phyloP scores from a whole-genome alignment of 2,888 invertebrate species.

The Zeuzera pyrina region DNA sequence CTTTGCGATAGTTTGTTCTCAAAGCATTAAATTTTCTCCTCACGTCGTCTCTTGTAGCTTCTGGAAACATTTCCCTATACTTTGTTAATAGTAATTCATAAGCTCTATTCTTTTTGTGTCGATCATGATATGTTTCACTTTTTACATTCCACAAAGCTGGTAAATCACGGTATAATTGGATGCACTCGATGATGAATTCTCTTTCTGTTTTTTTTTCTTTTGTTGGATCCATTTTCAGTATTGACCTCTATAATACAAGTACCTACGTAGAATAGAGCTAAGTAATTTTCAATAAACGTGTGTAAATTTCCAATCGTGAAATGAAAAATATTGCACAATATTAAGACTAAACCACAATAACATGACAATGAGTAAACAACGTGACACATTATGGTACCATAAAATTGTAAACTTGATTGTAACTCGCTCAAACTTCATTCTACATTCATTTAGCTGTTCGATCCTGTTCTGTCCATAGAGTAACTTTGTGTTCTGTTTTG shows the following conservation, averaged over 20 bases:
- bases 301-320: conserved; percentile 7
- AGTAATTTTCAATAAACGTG: too few relatives aligned
- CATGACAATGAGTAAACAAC: neutral
- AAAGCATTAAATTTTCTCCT: conserved; percentile 21
- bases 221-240: conserved; percentile 4
- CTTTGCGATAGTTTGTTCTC: conserved; percentile 20
- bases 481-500: too few relatives aligned
- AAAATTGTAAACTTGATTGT: conserved; percentile 1
- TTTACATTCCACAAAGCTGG: conserved; percentile 18
- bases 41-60: conserved; percentile 19
- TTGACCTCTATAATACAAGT: conserved; percentile 3
- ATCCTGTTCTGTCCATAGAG: too few relatives aligned
- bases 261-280: too few relatives aligned
- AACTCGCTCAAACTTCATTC: conserved; percentile 3
- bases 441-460: too few relatives aligned
- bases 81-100: conserved; percentile 16
- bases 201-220: conserved; percentile 10
- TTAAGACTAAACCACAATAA: conserved; percentile 2
- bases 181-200: conserved; percentile 11
- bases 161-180: conserved; percentile 8
- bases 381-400: conserved; percentile 2
- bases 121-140: conserved; percentile 17
- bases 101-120: conserved; percentile 12
- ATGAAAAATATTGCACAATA: conserved; percentile 9
- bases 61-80: conserved; percentile 18